Evolutionary conservation across 2,797 vertebrate species (phyloP).

Genomic region (Coregonus suidteri): DNA sequence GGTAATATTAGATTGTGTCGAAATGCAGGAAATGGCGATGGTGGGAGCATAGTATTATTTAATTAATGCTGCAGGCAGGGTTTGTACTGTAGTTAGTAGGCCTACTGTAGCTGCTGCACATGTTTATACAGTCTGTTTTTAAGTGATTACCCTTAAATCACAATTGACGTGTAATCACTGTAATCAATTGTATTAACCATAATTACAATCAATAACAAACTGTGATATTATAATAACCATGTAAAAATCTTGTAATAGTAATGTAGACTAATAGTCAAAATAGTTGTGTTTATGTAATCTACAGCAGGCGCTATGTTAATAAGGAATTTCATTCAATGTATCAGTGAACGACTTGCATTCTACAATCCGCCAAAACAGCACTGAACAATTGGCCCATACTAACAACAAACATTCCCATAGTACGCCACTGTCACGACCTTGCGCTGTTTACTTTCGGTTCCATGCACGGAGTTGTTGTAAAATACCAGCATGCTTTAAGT

Average conservation of each 20-base stretch:
- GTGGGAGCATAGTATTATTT: neutral
- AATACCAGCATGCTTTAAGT: neutral
- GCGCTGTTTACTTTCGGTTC: slow-evolving; percentile 26
- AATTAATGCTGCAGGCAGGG: neutral
- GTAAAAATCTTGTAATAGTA: neutral
- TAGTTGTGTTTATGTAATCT: neutral
- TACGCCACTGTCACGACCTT: slow-evolving; percentile 42
- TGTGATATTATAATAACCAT: neutral
- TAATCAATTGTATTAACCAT: neutral
- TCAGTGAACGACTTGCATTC: neutral
- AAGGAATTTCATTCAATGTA: neutral
- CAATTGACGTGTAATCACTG: neutral
- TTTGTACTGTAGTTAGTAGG: neutral
- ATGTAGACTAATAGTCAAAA: neutral
- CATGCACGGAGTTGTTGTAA: neutral
- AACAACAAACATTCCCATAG: slow-evolving; percentile 3
- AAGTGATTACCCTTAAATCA: neutral
- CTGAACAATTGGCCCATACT: neutral
- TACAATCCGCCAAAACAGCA: slow-evolving; percentile 9
- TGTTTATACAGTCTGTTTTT: neutral
- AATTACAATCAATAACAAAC: neutral
- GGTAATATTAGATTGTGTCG: too few relatives aligned
- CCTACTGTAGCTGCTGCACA: slow-evolving; percentile 1
- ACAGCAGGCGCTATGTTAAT: neutral
- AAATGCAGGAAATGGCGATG: too few relatives aligned